Evolutionary conservation across 2,888 invertebrate genomes (phyloP), one percentile per base, ranked within the genome.

Genomic region (Autographa pulchrina): DNA sequence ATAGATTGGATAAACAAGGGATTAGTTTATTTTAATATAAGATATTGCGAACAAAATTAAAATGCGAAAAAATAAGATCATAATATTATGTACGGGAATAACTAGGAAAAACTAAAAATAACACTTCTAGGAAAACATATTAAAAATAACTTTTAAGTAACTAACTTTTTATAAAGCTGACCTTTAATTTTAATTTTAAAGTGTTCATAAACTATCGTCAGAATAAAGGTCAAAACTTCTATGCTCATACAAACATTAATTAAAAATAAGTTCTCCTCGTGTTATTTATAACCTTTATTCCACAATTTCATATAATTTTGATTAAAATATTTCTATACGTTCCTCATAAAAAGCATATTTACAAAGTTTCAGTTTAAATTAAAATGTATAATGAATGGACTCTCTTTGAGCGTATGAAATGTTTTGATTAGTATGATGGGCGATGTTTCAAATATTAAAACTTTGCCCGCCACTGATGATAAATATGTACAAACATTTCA

Each of bases 391-490:
- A 70, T 78, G 62, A 78, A 75, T 81, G 67, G 60, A 31, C 18
- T 54, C 56, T 52, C 72, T 81, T 67, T 69, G 67, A 74, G 59
- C 67, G 65, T 71, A 59, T 73, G 73, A 83, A 76, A 84, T 83
- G 75, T 84, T 84, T 68, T 83, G 80, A 79, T 77, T 75, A 63
- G 62, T 61, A 59, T 72, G 72, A 76, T 64, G 66, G 63, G 64
- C 64, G 16, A 32, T 82, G 72, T 82, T 74, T 62, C 56, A 62
- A 61, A 72, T 71, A 68, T 69, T 43, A 63, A 80, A 76, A 76
- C 65, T 69, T 78, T 54, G 9, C 38, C 32, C 64, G 43, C 41
- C n/a, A 6, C 32, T 56, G 9, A 43, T 62, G 52, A 72, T 68
- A 63, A 78, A 78, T 68, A 68, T 63, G 65, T 52, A n/a, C 25